These are phyloP conservation scores for Gavialis gangeticus DNA, from an alignment of 2,113 vertebrate genomes.

Conservation along the genomic window DNA sequence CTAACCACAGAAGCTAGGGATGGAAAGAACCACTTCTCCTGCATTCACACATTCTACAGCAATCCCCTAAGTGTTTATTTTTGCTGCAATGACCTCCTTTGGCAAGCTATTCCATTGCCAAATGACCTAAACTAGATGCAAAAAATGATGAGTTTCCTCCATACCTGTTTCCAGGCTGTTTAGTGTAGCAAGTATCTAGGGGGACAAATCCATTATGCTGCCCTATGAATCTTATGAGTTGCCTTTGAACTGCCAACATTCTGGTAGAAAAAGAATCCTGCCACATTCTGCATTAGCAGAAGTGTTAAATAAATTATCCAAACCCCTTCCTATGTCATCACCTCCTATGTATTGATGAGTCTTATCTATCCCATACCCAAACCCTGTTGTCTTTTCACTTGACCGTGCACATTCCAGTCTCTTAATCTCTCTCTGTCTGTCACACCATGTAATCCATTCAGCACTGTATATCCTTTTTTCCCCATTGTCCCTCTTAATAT, in stretches of 20 bases:
- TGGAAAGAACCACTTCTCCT: neutral
- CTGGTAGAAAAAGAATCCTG: neutral
- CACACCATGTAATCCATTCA: slow-evolving; percentile 58
- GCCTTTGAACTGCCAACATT: neutral
- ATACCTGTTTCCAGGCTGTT: neutral
- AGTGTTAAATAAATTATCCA: neutral
- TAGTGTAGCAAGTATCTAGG: neutral
- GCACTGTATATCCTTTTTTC: neutral
- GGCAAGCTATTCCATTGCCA: neutral
- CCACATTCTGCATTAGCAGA: neutral
- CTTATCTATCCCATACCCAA: neutral
- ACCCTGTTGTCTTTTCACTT: neutral
- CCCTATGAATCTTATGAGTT: neutral
- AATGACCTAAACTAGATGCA: neutral
- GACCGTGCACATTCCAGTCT: slow-evolving; percentile 43
- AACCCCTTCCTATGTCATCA: neutral
- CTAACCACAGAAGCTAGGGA: neutral
- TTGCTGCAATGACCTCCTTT: neutral
- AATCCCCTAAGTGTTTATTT: neutral
- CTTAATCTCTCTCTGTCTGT: slow-evolving; percentile 23
- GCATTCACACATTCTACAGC: neutral
- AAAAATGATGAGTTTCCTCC: neutral
- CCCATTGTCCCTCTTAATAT: neutral
- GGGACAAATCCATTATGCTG: neutral
- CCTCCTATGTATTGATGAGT: neutral